Evolutionary conservation across 2,797 vertebrate species (phyloP).

Genomic region (Morelia viridis): DNA sequence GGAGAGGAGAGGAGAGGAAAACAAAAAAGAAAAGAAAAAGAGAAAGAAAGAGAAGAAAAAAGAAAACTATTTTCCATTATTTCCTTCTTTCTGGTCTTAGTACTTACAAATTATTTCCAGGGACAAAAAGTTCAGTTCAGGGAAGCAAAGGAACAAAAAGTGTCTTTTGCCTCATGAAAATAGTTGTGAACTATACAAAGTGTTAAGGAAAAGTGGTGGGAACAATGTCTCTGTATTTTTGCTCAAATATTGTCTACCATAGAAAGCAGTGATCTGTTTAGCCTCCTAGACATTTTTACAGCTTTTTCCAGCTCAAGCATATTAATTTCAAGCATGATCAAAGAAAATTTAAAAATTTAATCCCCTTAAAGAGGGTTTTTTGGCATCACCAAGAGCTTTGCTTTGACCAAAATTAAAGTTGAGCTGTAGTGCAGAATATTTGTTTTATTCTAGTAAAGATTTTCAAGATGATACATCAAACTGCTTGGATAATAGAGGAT

Average conservation of each 20-base stretch:
- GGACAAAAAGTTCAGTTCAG: conserved; percentile 5
- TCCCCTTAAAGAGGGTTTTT: neutral
- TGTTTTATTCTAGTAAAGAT: neutral
- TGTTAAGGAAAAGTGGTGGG: neutral
- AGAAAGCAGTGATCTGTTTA: neutral
- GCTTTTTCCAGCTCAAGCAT: neutral
- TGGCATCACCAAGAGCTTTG: neutral
- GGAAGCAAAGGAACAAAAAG: conserved; percentile 18
- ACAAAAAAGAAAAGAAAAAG: too few species aligned
- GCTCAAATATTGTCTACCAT: neutral
- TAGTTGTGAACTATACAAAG: neutral
- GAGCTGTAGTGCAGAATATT: neutral
- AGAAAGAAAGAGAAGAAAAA: neutral
- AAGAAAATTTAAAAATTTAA: neutral
- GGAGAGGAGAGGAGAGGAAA: too few species aligned
- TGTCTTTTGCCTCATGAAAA: neutral
- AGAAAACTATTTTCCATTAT: conserved; percentile 23
- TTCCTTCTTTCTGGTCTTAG: neutral
- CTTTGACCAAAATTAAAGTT: neutral
- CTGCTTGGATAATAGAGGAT: neutral
- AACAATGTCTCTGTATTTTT: neutral
- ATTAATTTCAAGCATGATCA: neutral
- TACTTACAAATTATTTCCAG: conserved; percentile 21
- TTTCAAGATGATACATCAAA: neutral
- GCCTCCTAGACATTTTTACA: neutral